Evolutionary conservation across 30 jellyfish, hydroid and myxozoan species (phyloP), one percentile per base, ranked within the genome.

Genomic region (Turritopsis dohrnii): DNA sequence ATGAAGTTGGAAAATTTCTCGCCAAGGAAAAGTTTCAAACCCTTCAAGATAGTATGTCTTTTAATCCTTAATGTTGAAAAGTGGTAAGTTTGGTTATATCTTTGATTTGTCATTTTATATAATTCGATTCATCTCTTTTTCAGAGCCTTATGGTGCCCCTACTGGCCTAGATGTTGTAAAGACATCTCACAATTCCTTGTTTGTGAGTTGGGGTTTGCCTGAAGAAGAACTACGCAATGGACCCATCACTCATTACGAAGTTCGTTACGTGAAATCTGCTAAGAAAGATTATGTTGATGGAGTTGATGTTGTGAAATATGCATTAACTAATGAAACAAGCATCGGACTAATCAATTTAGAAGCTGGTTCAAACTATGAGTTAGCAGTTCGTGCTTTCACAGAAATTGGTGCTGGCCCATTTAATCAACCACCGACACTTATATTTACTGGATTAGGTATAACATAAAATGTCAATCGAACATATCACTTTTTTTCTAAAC

Each of bases 81-180:
- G 89, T 76, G 31, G 96, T 76, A 79, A 71, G 92, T 79, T 18
- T 41, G 41, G 21, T n/a, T n/a, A n/a, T n/a, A n/a, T n/a, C 27
- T 1, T 52, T 52, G n/a, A n/a, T n/a, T n/a, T n/a, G n/a, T n/a
- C n/a, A n/a, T n/a, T n/a, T 69, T 18, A n/a, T 21, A n/a, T 53
- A 8, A 21, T 8, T 19, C 31, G 16, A 75, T 21, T 72, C 17
- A 26, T 75, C 0, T 7, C 18, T 30, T 84, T 41, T 72, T 16
- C 74, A 92, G 98, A 53, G 28, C 98, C 98, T 29, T 82, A 72
- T 52, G 96, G 89, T 13, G 74, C 98, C 7, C 98, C 98, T 16
- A 74, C 74, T 8, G 85, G 85, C 28, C 23, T 88, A 7, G 21
- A 79, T 25, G 90, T 84, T n/a, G 80, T 30, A 65, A 77, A 41